Evolutionary conservation across 1,140 invertebrate species (phyloP), one percentile per base, ranked within the genome.

Genomic region (Argopecten irradians): DNA sequence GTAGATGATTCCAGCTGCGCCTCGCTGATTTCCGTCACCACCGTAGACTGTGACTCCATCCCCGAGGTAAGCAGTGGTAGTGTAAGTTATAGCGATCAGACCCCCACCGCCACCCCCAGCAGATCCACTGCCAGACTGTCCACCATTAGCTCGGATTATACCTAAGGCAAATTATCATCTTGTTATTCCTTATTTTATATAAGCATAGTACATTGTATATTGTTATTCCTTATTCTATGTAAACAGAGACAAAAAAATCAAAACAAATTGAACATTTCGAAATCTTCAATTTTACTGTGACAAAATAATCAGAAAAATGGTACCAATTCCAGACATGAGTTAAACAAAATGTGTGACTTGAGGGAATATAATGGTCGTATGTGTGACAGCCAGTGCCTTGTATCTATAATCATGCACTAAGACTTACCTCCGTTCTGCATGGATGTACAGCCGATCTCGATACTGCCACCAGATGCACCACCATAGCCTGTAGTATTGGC

Each of bases 101-200:
- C 93, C 93, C 28, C 92, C 93, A 71, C 93, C 93, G 35, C 93
- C 92, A 28, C 93, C 93, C 13, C 91, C 92, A 85, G 86, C 87
- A n/a, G 33, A 19, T 11, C 28, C n/a, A 39, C 86, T 85, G 36
- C 82, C 34, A 14, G 39, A 87, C 86, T 7, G 88, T 34, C 92
- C 92, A 36, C 92, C 92, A 82, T 90, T 88, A 2, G 88, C 87
- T 34, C 91, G 88, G 28, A 92, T 89, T 14, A 89, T 82, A 35
- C 92, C 92, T 92, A 82, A 85, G 28, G 14, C 46, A 84, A 34
- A 33, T 85, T 34, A 7, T 19, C 22, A 71, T 39, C 13, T 39
- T 39, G 36, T 39, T 39, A 39, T 39, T n/a, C n/a, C n/a, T n/a
- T n/a, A n/a, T n/a, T n/a, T n/a, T n/a, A n/a, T n/a, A n/a, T n/a